Evolutionary conservation across 2,113 vertebrate genomes (phyloP).

Genomic region (Mesembrinibis cayennensis): DNA sequence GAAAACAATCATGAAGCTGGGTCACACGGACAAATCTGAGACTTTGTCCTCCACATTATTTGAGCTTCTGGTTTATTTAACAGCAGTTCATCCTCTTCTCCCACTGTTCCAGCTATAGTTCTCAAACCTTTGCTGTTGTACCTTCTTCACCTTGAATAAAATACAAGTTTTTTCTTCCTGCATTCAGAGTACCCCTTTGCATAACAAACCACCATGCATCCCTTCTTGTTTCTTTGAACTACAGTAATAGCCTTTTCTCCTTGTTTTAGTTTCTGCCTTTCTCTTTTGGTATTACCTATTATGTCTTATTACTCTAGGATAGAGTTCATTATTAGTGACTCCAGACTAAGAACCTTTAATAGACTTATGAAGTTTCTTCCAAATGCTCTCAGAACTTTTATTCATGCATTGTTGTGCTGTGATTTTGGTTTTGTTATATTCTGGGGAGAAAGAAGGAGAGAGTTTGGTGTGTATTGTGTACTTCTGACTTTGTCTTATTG

Average conservation of each 20-base stretch:
- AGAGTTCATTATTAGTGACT: background rate
- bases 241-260: background rate
- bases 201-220: background rate
- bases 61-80: background rate
- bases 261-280: background rate
- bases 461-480: background rate
- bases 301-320: background rate
- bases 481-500: background rate
- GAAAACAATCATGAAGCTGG: background rate
- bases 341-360: background rate
- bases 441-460: background rate
- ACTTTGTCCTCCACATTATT: background rate
- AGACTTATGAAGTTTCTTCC: background rate
- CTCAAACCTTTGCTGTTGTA: background rate
- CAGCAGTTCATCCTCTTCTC: background rate
- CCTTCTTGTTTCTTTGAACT: background rate
- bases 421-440: background rate
- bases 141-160: background rate
- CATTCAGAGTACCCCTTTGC: background rate
- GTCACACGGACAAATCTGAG: background rate
- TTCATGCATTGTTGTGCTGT: background rate
- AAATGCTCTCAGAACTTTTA: background rate
- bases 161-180: background rate
- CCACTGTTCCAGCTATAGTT: background rate
- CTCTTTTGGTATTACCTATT: background rate